These are phyloP conservation scores for Rhabdomys dilectus DNA, from an alignment of 2,113 vertebrate species.

Conservation along the genomic window DNA sequence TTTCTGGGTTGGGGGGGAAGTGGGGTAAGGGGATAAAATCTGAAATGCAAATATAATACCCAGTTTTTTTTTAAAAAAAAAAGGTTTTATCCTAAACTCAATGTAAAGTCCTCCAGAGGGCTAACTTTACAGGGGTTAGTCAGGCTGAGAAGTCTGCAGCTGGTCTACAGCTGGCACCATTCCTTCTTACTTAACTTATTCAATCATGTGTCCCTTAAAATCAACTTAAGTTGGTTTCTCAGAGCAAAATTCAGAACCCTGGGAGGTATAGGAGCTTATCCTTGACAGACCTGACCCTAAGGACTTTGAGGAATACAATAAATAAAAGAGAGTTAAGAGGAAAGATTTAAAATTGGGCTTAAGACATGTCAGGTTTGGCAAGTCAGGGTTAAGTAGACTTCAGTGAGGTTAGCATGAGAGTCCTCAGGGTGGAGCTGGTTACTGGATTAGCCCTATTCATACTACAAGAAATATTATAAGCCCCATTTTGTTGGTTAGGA, in stretches of 20 bases:
- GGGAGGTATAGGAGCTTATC: neutral
- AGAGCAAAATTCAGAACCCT: neutral
- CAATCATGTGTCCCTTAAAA: neutral
- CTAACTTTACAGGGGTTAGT: neutral
- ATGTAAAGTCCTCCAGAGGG: neutral
- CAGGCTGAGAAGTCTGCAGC: neutral
- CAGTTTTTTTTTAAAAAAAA: too few species aligned
- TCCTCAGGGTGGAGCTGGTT: neutral
- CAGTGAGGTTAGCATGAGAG: neutral
- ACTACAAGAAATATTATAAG: neutral
- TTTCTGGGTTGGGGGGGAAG: too few species aligned
- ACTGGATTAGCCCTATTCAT: neutral
- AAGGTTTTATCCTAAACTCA: neutral
- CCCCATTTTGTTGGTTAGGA: conserved; percentile 15
- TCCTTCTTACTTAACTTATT: conserved; percentile 14
- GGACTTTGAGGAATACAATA: neutral
- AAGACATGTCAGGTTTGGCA: neutral
- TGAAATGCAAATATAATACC: too few species aligned
- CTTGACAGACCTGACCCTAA: neutral
- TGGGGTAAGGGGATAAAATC: too few species aligned
- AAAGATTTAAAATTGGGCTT: neutral
- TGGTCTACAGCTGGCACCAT: neutral
- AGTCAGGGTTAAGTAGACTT: neutral
- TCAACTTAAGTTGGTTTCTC: conserved; percentile 26
- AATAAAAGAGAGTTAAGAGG: neutral